phyloP scores from a whole-genome alignment of 2,888 invertebrate genomes.

The Caenorhabditis macrosperma region DNA sequence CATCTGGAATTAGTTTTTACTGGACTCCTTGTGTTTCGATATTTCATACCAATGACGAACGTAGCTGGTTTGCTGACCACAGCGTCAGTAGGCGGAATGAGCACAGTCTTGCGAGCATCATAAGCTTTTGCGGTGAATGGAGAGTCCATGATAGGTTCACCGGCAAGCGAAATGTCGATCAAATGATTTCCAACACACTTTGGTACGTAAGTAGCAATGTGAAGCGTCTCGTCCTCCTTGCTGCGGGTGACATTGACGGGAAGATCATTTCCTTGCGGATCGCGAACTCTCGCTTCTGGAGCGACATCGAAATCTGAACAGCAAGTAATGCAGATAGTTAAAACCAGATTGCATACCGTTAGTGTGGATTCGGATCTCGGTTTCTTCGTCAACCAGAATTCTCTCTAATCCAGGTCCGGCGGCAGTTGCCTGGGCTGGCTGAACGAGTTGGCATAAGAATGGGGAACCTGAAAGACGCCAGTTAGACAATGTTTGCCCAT shows the following conservation, averaged over 20 bases:
- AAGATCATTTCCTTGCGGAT: constrained; percentile 73
- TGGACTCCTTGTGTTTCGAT: not conserved
- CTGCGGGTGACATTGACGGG: constrained; percentile 68
- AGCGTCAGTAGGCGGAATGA: constrained; percentile 89
- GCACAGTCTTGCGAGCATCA: constrained; percentile 93
- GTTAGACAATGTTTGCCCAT: too few species aligned
- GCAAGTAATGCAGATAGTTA: not conserved
- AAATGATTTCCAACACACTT: constrained; percentile 85
- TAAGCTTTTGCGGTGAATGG: constrained; percentile 82
- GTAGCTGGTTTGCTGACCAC: constrained; percentile 93
- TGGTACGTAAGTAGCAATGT: constrained; percentile 86
- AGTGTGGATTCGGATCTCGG: constrained; percentile 82
- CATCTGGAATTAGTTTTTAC: constrained; percentile 81
- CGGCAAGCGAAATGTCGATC: constrained; percentile 72
- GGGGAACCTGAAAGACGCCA: constrained; percentile 87
- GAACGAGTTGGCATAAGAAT: constrained; percentile 91
- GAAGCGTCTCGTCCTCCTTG: constrained; percentile 64
- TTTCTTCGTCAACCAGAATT: constrained; percentile 85
- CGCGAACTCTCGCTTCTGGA: constrained; percentile 71
- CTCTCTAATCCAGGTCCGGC: constrained; percentile 86
- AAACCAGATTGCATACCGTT: constrained; percentile 31
- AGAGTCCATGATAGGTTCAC: constrained; percentile 78
- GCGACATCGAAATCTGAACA: constrained; percentile 33
- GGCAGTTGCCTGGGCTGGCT: constrained; percentile 85
- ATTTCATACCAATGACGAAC: constrained; percentile 87